Evolutionary conservation across 2,888 invertebrate genomes (phyloP).

Genomic region (Cryptocephalus primarius): DNA sequence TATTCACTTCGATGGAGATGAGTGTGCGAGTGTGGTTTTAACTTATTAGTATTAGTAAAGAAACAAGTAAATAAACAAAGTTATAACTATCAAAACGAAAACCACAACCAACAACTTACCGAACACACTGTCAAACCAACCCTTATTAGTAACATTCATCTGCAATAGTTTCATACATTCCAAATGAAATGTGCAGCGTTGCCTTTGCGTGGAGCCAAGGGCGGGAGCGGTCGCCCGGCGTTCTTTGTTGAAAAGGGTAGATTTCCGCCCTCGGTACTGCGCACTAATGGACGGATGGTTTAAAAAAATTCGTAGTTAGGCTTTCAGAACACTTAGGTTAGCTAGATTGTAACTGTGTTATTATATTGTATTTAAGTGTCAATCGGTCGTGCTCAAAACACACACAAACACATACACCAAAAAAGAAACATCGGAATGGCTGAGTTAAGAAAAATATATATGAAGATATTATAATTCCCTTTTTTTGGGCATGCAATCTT

Average conservation of each 20-base stretch:
- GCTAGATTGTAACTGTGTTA: slow-evolving; percentile 41
- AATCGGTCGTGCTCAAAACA: slow-evolving; percentile 38
- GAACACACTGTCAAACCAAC: slow-evolving; percentile 9
- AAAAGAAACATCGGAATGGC: too few relatives aligned
- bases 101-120: slow-evolving; percentile 1
- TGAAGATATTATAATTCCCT: too few relatives aligned
- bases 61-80: background rate
- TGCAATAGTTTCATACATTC: slow-evolving; percentile 37
- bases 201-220: slow-evolving; percentile 33
- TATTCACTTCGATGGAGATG: slow-evolving; percentile 9
- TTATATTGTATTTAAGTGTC: slow-evolving; percentile 39
- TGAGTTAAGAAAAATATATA: too few relatives aligned
- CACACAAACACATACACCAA: slow-evolving; percentile 2
- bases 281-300: slow-evolving; percentile 18
- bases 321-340: slow-evolving; percentile 39
- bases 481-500: too few relatives aligned
- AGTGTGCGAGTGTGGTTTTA: background rate
- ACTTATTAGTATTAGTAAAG: too few relatives aligned
- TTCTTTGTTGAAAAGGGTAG: background rate
- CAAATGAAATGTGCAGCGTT: slow-evolving; percentile 35
- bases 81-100: background rate
- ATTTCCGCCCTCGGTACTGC: background rate
- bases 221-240: slow-evolving; percentile 14
- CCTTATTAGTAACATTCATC: too few relatives aligned
- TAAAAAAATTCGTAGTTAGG: slow-evolving; percentile 36